These are phyloP conservation scores for Dicentrarchus labrax DNA, from an alignment of 2,113 vertebrate genomes.

Conservation along the genomic window DNA sequence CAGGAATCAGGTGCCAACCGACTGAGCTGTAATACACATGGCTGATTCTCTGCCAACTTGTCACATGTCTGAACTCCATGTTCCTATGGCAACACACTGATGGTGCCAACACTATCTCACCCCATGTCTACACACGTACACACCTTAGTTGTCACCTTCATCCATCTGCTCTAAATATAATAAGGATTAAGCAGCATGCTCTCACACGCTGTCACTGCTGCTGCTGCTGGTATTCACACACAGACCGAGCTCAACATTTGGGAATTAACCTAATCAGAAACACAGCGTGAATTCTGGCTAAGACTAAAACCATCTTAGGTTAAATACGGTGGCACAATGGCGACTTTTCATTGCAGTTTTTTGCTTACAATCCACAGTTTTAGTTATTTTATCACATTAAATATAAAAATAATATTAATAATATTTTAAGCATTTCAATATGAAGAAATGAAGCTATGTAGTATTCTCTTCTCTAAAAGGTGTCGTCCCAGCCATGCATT, in stretches of 20 bases:
- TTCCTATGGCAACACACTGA: not conserved
- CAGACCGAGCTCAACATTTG: slow-evolving; percentile 1
- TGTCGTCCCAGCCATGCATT: too few relatives aligned
- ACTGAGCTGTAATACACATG: not conserved
- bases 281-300: not conserved
- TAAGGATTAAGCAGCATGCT: slow-evolving; percentile 34
- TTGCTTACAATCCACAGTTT: not conserved
- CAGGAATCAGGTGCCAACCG: not conserved
- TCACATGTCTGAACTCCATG: slow-evolving; percentile 10
- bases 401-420: too few relatives aligned
- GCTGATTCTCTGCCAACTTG: not conserved
- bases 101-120: not conserved
- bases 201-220: not conserved
- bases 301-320: not conserved
- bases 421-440: too few relatives aligned
- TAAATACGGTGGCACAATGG: not conserved
- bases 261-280: not conserved
- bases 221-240: not conserved
- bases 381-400: too few relatives aligned
- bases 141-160: slow-evolving; percentile 17
- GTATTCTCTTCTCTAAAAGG: too few relatives aligned
- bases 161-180: slow-evolving; percentile 32
- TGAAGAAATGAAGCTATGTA: too few relatives aligned
- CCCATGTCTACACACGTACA: not conserved
- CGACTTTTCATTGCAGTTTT: not conserved